phyloP scores from a whole-genome alignment of 2,113 vertebrate species.

The Nerophis ophidion region DNA sequence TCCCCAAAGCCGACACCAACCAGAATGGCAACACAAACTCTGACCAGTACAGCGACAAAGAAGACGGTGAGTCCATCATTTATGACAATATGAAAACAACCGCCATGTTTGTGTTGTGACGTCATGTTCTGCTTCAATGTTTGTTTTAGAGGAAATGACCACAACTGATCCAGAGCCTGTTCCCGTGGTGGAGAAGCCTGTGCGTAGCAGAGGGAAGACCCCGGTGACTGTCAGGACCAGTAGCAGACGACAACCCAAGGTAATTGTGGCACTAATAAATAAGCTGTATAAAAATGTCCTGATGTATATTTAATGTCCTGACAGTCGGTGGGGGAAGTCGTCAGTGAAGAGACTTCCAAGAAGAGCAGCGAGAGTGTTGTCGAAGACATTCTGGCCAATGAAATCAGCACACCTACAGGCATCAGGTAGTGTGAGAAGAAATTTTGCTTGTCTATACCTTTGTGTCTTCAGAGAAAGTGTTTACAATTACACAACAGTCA shows the following conservation, averaged over 20 bases:
- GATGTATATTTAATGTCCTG: background rate
- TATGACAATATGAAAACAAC: too few relatives aligned
- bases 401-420: constrained; percentile 87
- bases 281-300: background rate
- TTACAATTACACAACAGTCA: too few relatives aligned
- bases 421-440: constrained; percentile 76
- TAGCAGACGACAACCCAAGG: constrained; percentile 83
- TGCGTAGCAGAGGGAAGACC: constrained; percentile 80
- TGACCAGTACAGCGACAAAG: constrained; percentile 94
- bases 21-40: constrained; percentile 91
- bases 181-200: constrained; percentile 80
- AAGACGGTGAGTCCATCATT: constrained; percentile 76
- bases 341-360: constrained; percentile 63
- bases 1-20: constrained; percentile 78
- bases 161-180: constrained; percentile 70
- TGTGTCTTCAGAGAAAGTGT: too few relatives aligned
- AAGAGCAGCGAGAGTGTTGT: constrained; percentile 81
- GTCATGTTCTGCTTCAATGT: background rate
- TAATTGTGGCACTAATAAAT: constrained; percentile 33
- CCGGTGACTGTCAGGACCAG: constrained; percentile 79
- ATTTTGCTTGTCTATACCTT: too few relatives aligned
- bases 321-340: constrained; percentile 70
- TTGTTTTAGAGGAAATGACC: constrained; percentile 47
- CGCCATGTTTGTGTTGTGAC: background rate
- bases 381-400: constrained; percentile 90